A percentile compares a stretch with the other conserved stretches of the same genome.
These are phyloP conservation scores for Caenorhabditis plicata DNA, from an alignment of 2,888 invertebrate species.

Conservation along the genomic window DNA sequence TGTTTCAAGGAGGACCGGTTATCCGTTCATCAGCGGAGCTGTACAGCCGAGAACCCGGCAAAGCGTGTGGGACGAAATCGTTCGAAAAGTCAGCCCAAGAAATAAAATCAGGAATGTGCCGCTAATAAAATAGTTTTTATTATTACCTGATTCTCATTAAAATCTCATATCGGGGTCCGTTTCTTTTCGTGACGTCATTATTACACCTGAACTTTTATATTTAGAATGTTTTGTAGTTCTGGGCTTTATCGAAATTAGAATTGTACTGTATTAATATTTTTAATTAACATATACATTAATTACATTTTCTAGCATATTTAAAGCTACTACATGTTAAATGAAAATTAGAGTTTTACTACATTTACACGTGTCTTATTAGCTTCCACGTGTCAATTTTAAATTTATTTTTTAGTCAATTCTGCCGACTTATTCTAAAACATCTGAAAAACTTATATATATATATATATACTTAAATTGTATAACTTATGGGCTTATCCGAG, in stretches of 20 bases:
- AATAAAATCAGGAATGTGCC: not conserved
- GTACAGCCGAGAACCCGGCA: constrained; percentile 67
- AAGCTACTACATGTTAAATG: too few species aligned
- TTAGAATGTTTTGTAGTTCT: not conserved
- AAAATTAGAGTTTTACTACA: too few species aligned
- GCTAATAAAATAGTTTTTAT: not conserved
- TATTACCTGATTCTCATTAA: constrained; percentile 2
- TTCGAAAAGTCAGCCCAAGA: constrained; percentile 19
- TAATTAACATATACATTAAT: too few species aligned
- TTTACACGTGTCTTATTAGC: too few species aligned
- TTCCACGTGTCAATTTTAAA: not conserved
- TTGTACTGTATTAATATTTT: too few species aligned
- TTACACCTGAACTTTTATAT: constrained; percentile 13
- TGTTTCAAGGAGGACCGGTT: constrained; percentile 72
- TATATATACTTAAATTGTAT: too few species aligned
- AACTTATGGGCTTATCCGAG: too few species aligned
- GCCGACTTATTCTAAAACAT: too few species aligned
- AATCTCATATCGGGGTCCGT: constrained; percentile 17
- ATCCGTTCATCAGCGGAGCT: constrained; percentile 73
- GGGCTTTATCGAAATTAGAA: not conserved
- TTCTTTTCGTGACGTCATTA: constrained; percentile 11
- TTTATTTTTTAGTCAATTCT: not conserved
- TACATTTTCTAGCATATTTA: too few species aligned
- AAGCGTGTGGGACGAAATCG: constrained; percentile 34
- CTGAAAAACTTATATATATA: too few species aligned